A percentile compares a stretch with the other conserved stretches of the same genome.
Conservation (phyloP, 2,113 vertebrate species). For the Microcebus griseorufus region DNA sequence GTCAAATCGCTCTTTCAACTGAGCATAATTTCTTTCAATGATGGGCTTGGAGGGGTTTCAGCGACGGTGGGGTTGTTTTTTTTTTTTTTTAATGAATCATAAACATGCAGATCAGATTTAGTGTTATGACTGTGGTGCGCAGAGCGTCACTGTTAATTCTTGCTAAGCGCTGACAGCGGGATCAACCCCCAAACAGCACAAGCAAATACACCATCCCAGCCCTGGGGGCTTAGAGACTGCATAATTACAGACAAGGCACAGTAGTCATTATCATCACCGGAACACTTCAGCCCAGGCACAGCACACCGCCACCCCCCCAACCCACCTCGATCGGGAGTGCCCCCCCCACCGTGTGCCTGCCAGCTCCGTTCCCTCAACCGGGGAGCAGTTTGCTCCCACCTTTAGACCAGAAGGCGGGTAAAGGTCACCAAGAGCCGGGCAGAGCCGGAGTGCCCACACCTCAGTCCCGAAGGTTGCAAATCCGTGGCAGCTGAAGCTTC, state of each 20-base stretch:
- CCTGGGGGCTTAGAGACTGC: constrained; percentile 64
- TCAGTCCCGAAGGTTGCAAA: neutral
- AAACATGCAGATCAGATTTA: constrained; percentile 78
- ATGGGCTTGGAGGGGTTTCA: constrained; percentile 76
- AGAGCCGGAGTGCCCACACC: neutral
- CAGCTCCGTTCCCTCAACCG: neutral
- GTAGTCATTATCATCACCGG: constrained; percentile 63
- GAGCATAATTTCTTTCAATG: constrained; percentile 79
- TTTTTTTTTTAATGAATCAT: constrained; percentile 76
- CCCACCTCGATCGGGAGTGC: constrained; percentile 7
- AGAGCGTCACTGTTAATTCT: constrained; percentile 75
- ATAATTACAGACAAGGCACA: constrained; percentile 56
- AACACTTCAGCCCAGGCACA: constrained; percentile 55
- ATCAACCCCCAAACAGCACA: constrained; percentile 73
- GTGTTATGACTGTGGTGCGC: constrained; percentile 72
- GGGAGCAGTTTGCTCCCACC: neutral
- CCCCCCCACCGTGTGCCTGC: neutral
- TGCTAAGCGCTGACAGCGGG: constrained; percentile 75
- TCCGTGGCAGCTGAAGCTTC: neutral
- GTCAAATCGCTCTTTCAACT: constrained; percentile 76
- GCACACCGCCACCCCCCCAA: neutral
- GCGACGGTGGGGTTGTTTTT: constrained; percentile 18
- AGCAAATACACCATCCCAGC: constrained; percentile 66
- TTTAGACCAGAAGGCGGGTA: neutral
- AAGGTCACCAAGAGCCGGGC: neutral